Base-by-base conservation (phyloP, 2,888 invertebrate species). In the Polymixis flavicincta region DNA sequence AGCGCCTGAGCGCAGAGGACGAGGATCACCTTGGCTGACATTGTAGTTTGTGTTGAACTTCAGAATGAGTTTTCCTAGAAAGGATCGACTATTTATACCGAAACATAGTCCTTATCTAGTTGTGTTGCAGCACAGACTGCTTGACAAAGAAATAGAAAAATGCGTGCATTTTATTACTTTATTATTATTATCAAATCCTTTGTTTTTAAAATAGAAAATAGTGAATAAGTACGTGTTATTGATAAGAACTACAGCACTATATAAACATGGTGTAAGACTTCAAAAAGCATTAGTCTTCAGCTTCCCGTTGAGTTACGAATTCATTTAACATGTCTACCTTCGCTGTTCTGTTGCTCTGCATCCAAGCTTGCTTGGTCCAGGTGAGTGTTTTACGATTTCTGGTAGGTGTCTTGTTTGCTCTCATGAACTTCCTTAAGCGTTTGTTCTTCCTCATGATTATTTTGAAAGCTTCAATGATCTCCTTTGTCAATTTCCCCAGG, bases 361-460 rank as follows among this genome's bases (percentile, higher is more conserved):
- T 60, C 55, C 65, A 79, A 50, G 90, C 93, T 74, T 54, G 17
- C 14, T 65, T 65, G 64, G 48, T 65, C 28, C 64, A 65, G 64
- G 64, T 50, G 7, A 22, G 64, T 45, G 13, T 22, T 22, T 0
- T 6, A 19, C 1, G 6, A n/a, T 22, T 37, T 37, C 17, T 57
- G 8, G 17, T 28, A 57, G n/a, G n/a, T n/a, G n/a, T 19, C 57
- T 17, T 25, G 25, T 17, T 25, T 45, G 3, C 25, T 28, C 25
- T 5, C 57, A 28, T 17, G 25, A 57, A 57, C 25, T 28, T 57
- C 17, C 17, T 57, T 8, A 4, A 17, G 4, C 5, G 17, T 57
- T 9, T 17, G 25, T 57, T 17, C 11, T 19, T 28, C 2, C 0
- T 19, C 2, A 0, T 19, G 9, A 11, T 3, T 37, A 37, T 37